Evolutionary conservation across 1,140 invertebrate species (phyloP), one percentile per base, ranked within the genome.

Genomic region (Mya arenaria): DNA sequence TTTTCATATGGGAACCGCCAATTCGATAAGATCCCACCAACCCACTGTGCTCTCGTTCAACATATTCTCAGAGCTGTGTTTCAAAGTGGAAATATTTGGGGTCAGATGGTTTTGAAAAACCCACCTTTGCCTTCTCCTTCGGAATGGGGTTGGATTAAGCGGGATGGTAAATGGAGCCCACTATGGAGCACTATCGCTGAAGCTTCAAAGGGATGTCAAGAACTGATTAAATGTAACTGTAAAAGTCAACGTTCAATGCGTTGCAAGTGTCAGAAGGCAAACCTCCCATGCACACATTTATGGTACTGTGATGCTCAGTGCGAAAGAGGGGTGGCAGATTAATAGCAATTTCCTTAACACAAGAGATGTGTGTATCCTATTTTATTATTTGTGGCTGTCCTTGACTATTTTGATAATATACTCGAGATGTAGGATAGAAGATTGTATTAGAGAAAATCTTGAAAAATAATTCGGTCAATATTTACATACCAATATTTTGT

Each of bases 191-290:
- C 78, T 25, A 30, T 73, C 13, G 52, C 78, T 19, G 78, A 81
- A 52, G 68, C 66, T 55, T 19, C 78, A 8, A 81, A 74, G 23
- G 1, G 23, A 1, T 81, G 66, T 58, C 32, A 52, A 60, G 78
- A 80, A 71, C 63, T 80, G 23, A 80, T 71, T 23, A 69, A 71
- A 52, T 80, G 77, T 80, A 37, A 13, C n/a, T 81, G 68, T 36
- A 72, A 81, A 56, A 28, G 8, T 6, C 25, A 19, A 60, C 19
- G 30, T 13, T 81, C 52, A 19, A 23, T n/a, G n/a, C n/a, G 15
- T 10, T 81, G 78, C 36, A 73, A 81, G 48, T 80, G 77, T 73
- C 8, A 19, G 6, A 5, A 71, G 48, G 77, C 77, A 19, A 56
- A 25, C 37, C 55, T 80, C 4, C 37, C 23, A 19, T 80, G 77